Conservation (phyloP, 2,113 vertebrate species). For the Rhinopomastus cyanomelas region DNA sequence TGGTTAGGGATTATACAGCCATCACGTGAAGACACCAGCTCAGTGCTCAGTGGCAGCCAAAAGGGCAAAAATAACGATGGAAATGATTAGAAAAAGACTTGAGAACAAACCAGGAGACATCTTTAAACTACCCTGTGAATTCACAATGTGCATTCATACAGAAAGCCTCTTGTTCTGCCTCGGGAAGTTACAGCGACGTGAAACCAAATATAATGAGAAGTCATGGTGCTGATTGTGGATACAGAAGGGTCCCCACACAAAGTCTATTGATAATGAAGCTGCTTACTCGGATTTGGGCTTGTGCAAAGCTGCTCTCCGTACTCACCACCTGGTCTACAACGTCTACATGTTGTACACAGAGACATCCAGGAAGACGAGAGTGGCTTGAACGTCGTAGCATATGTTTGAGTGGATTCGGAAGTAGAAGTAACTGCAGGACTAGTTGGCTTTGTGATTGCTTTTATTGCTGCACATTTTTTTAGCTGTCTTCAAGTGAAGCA, state of each 20-base stretch:
- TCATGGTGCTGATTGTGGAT: background rate
- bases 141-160: background rate
- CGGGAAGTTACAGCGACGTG: background rate
- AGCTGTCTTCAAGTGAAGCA: background rate
- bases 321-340: background rate
- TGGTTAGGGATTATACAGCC: background rate
- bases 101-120: slow-evolving; percentile 8
- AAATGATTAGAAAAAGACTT: background rate
- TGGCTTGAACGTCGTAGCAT: background rate
- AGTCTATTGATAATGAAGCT: background rate
- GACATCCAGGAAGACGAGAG: background rate
- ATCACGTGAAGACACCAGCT: background rate
- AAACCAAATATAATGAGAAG: background rate
- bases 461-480: background rate
- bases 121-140: background rate
- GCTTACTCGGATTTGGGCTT: background rate
- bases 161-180: background rate
- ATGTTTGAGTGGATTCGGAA: background rate
- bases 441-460: background rate
- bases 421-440: background rate
- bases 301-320: background rate
- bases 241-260: background rate
- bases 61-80: background rate
- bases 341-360: background rate
- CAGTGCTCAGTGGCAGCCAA: background rate